Conservation (phyloP, 2,797 vertebrate species). For the Hydrolagus colliei region DNA sequence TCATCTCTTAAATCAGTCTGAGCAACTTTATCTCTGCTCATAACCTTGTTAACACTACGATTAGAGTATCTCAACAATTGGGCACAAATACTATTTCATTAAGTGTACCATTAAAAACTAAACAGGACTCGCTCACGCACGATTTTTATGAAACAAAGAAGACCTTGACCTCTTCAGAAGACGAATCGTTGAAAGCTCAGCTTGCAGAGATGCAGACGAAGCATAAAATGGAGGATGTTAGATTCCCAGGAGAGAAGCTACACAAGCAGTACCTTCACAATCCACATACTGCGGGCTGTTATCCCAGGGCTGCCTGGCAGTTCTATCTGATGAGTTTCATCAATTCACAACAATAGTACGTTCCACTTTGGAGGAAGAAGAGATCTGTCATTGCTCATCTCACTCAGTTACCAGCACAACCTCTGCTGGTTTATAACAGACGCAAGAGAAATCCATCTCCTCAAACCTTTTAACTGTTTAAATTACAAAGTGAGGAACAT, state of each 20-base stretch:
- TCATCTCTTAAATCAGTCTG: too few relatives aligned
- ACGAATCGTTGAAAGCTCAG: not conserved
- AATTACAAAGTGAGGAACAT: not conserved
- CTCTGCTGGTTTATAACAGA: not conserved
- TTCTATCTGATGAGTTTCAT: constrained; percentile 15
- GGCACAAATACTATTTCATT: too few relatives aligned
- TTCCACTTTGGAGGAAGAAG: not conserved
- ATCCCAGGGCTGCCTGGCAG: not conserved
- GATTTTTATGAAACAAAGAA: too few relatives aligned
- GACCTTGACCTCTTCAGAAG: not conserved
- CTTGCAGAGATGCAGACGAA: not conserved
- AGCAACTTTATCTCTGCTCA: too few relatives aligned
- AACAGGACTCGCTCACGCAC: too few relatives aligned
- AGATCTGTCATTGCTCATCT: not conserved
- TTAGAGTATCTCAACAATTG: too few relatives aligned
- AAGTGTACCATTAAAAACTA: too few relatives aligned
- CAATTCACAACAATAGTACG: not conserved
- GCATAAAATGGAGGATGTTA: not conserved
- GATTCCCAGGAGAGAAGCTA: not conserved
- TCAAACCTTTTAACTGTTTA: not conserved
- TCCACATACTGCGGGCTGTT: not conserved
- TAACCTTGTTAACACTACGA: too few relatives aligned
- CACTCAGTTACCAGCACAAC: not conserved
- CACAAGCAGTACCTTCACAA: not conserved
- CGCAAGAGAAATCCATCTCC: not conserved